phyloP scores from a whole-genome alignment of 2,113 vertebrate genomes.

The Phylloscopus trochilus region DNA sequence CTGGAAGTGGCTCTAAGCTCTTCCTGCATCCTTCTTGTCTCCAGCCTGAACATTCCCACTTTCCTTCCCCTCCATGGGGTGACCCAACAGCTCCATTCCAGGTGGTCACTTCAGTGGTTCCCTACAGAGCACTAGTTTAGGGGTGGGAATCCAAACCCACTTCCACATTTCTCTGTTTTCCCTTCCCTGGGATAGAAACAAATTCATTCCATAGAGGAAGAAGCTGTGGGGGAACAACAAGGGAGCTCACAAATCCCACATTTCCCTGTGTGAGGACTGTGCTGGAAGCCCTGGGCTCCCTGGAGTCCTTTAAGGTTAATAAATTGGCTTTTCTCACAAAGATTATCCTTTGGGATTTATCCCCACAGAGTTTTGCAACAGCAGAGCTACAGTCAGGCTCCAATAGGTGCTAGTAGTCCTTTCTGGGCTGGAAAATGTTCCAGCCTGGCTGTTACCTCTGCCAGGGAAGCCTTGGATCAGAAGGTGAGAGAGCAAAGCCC shows the following conservation, averaged over 20 bases:
- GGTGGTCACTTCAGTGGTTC: background rate
- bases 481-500: background rate
- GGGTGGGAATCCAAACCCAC: background rate
- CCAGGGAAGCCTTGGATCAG: background rate
- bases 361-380: background rate
- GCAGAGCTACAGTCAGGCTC: background rate
- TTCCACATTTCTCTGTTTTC: background rate
- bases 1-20: background rate
- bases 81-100: background rate
- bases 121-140: accelerated
- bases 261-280: background rate
- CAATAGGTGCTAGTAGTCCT: background rate
- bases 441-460: background rate
- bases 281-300: background rate
- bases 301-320: background rate
- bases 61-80: background rate
- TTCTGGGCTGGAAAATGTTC: background rate
- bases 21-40: accelerated
- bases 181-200: background rate
- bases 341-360: background rate
- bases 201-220: background rate
- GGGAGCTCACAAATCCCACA: background rate
- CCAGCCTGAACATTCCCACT: background rate
- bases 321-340: background rate
- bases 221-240: accelerated